phyloP scores from a whole-genome alignment of 23 tunicate species.

The Aplidium turbinatum region DNA sequence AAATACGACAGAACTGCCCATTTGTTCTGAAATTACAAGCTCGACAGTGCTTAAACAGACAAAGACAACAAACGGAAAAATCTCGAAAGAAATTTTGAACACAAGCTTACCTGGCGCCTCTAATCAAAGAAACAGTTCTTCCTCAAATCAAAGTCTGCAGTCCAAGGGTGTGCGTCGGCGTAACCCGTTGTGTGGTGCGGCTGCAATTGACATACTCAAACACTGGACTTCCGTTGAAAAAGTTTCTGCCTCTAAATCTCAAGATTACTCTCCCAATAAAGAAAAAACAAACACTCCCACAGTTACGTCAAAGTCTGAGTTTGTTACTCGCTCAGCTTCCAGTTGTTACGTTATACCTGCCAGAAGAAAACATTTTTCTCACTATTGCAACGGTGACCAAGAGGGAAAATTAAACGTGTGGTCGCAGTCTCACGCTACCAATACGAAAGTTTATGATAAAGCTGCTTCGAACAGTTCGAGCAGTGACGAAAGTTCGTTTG shows the following conservation, averaged over 20 bases:
- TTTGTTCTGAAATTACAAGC: no score
- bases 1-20: no score
- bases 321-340: no score
- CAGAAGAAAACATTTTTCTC: no score
- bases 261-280: background rate
- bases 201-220: slow-evolving; percentile 13
- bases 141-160: background rate
- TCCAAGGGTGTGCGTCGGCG: background rate
- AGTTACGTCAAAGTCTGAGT: no score
- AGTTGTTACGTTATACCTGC: no score
- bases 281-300: background rate
- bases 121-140: background rate
- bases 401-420: no score
- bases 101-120: background rate
- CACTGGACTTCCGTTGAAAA: slow-evolving; percentile 31
- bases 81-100: background rate
- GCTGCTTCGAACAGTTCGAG: no score
- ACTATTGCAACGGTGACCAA: no score
- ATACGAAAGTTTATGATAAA: no score
- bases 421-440: no score
- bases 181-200: slow-evolving; percentile 26
- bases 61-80: background rate
- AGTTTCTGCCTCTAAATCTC: background rate
- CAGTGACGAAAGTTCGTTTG: no score
- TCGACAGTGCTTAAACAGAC: background rate